Evolutionary conservation across 2,113 vertebrate genomes (phyloP).

Genomic region (Rhagologus leucostigma): DNA sequence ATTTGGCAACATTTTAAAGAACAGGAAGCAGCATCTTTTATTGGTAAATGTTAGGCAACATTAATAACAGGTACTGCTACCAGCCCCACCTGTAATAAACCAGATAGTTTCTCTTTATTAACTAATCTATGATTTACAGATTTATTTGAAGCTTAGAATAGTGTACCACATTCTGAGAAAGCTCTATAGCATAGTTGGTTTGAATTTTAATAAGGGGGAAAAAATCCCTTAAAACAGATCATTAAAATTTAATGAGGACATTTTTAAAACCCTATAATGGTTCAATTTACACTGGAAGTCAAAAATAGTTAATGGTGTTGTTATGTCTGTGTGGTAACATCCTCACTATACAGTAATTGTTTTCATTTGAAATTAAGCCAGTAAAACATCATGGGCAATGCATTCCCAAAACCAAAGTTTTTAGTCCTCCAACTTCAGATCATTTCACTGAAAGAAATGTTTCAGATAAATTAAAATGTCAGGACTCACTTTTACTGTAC

Average conservation of each 20-base stretch:
- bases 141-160: constrained; percentile 11
- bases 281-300: constrained; percentile 62
- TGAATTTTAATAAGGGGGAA: constrained; percentile 44
- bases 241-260: constrained; percentile 64
- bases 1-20: constrained; percentile 23
- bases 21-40: neutral
- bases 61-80: constrained; percentile 28
- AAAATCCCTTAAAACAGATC: constrained; percentile 49
- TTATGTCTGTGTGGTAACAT: constrained; percentile 48
- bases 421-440: neutral
- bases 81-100: constrained; percentile 17
- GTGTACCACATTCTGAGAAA: neutral
- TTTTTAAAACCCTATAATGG: constrained; percentile 45
- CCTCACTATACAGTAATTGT: constrained; percentile 29
- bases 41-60: neutral
- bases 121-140: constrained; percentile 5
- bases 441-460: neutral
- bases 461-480: constrained; percentile 33
- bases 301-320: constrained; percentile 22
- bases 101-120: constrained; percentile 32
- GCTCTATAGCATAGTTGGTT: neutral
- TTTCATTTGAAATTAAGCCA: constrained; percentile 35
- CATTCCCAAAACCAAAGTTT: neutral
- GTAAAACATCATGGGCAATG: neutral
- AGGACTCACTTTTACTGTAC: neutral